Base-by-base conservation (phyloP, 1,140 invertebrate genomes). In the Pristionchus pacificus region DNA sequence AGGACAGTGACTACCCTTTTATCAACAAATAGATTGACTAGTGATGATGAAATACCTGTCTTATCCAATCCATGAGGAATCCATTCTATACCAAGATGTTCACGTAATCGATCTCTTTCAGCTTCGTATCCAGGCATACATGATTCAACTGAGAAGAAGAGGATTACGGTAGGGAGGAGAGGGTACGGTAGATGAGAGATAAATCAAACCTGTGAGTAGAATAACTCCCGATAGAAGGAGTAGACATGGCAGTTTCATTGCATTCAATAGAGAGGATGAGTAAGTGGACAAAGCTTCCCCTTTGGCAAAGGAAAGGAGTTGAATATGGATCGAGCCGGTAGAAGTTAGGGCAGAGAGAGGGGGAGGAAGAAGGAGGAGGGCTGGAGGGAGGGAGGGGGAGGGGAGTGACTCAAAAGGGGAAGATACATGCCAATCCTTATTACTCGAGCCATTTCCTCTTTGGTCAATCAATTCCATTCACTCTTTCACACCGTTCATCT, bases 41-140 rank as follows among this genome's bases (percentile, higher is more conserved):
- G 19, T 10, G 38, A 49, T 10, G 38, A 19, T 49, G 6, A 10
- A 25, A n/a, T 60, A 74, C 73, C 68, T 71, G 69, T 59, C 30
- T 71, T 67, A 2, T 65, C 33, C 32, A 75, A 31, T 1, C 71
- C 74, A 58, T 74, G 74, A 19, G 66, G 74, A 15, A 74, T 69
- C 74, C 74, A 75, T 61, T 75, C 74, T 28, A 75, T 75, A 57
- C 74, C 74, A 3, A 75, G 73, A 60, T 74, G 63, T 31, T 75
- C 74, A 31, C 68, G 33, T 10, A 75, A 57, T 24, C 68, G 60
- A 32, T 75, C 74, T 65, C 74, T 72, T 62, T 75, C 74, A 0
- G 71, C 74, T 60, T 75, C 74, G 33, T 75, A 75, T 25, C 74
- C 74, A 30, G 74, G 74, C 70, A 75, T 72, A 57, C 74, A 75